Percentiles rank a stretch among this genome's conserved stretches.
phyloP scores from a whole-genome alignment of 2,797 vertebrate genomes.

The Spinibarbus caldwelli region DNA sequence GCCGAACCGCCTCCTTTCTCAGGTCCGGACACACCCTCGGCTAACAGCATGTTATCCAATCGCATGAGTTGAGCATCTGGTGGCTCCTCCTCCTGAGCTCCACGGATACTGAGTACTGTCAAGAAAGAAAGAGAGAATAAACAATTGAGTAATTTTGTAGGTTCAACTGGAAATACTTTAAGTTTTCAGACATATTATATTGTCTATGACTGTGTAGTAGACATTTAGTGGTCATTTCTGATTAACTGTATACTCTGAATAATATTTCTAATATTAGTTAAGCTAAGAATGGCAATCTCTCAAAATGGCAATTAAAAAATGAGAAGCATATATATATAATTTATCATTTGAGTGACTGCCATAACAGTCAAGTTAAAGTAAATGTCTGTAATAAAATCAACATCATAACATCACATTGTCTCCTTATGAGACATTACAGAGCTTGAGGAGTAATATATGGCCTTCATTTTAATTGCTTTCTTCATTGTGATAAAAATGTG shows the following conservation, averaged over 20 bases:
- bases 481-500: slow-evolving; percentile 73
- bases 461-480: slow-evolving; percentile 72
- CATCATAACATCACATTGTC: slow-evolving; percentile 37
- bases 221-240: neutral
- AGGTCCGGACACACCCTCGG: slow-evolving; percentile 96
- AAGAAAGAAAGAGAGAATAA: slow-evolving; percentile 42
- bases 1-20: slow-evolving; percentile 95
- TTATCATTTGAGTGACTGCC: slow-evolving; percentile 28
- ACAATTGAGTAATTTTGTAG: neutral
- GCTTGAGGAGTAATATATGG: slow-evolving; percentile 68
- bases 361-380: slow-evolving; percentile 23
- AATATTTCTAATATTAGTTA: neutral
- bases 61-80: slow-evolving; percentile 98
- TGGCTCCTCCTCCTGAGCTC: slow-evolving; percentile 97
- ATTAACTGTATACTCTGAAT: neutral
- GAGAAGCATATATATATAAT: neutral
- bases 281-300: neutral
- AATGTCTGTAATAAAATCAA: slow-evolving; percentile 42
- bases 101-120: slow-evolving; percentile 96
- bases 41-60: slow-evolving; percentile 98
- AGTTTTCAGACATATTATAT: neutral
- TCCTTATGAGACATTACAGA: slow-evolving; percentile 3
- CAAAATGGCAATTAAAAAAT: slow-evolving; percentile 15
- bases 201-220: neutral
- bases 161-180: neutral